Evolutionary conservation across 1,140 invertebrate genomes (phyloP).

Genomic region (Augochlora pura): DNA sequence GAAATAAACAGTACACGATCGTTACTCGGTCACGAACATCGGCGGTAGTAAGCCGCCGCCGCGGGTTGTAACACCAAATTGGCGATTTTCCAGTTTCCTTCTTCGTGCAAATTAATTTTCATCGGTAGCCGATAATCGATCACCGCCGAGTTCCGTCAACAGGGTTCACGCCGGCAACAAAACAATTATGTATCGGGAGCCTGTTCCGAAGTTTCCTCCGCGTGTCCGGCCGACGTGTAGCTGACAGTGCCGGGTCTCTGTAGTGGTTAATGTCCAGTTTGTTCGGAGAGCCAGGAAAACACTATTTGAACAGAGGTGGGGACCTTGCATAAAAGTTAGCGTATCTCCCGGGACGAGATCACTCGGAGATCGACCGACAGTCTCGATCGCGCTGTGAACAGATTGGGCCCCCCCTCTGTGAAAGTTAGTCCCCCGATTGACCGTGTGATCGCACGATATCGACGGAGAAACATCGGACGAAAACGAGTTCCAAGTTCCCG

Average conservation of each 20-base stretch:
- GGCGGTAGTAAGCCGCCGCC: too few relatives aligned
- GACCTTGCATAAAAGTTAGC: conserved; percentile 60
- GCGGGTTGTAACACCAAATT: too few relatives aligned
- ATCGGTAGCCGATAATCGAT: not conserved
- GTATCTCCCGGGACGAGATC: conserved; percentile 22
- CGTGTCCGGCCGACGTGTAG: too few relatives aligned
- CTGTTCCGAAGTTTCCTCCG: too few relatives aligned
- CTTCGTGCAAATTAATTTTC: too few relatives aligned
- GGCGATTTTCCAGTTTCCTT: too few relatives aligned
- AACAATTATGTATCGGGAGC: too few relatives aligned
- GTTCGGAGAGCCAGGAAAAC: conserved; percentile 9
- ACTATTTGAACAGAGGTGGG: conserved; percentile 30
- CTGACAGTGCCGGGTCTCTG: too few relatives aligned
- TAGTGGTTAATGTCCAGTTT: not conserved
- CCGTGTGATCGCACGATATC: not conserved
- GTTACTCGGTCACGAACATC: too few relatives aligned
- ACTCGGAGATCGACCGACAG: conserved; percentile 11
- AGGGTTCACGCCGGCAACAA: not conserved
- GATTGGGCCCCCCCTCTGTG: conserved; percentile 6
- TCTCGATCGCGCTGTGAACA: not conserved
- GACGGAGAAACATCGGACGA: not conserved
- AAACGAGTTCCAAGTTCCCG: not conserved
- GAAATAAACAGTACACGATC: too few relatives aligned
- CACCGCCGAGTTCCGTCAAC: not conserved
- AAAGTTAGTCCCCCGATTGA: conserved; percentile 23